Evolutionary conservation across 2,888 invertebrate genomes (phyloP), one percentile per base, ranked within the genome.

Genomic region (Xylophagus ater): DNA sequence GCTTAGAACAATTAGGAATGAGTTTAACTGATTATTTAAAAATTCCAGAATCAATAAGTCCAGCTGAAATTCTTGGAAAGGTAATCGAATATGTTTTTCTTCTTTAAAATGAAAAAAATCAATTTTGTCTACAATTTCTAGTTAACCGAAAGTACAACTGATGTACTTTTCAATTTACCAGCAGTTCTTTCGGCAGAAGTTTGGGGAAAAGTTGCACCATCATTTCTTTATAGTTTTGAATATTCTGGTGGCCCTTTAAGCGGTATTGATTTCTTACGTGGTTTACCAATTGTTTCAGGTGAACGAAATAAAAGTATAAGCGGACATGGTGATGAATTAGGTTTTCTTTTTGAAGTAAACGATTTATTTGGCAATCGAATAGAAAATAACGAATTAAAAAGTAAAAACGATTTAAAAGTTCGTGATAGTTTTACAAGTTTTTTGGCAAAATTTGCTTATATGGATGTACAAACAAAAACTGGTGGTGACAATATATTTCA

Each of bases 221-320:
- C 81, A 0, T 83, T 69, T 55, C 67, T 85, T 37, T 85, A 84
- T 58, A 77, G 79, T 53, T 85, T 85, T 55, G 83, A 85, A 49
- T 76, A 83, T 49, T 62, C 68, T 7, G 77, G 80, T 2, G 74
- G 74, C 47, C 67, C 70, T 8, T 57, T 57, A 15, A 72, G 70
- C 42, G 81, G 79, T 3, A 67, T 70, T 8, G 66, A 71, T 44
- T 81, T 84, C 51, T 58, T 84, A n/a, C 69, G 68, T 6, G 81
- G 79, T 3, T 58, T 78, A 8, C 74, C 79, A 2, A 62, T 84
- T 21, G 73, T 79, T 31, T 43, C 53, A 10, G 47, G 48, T 18
- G 36, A 44, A 13, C 71, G 74, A 52, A 59, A 65, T 20, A 41
- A 50, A 9, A 51, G 54, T 12, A 46, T 53, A 3, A 53, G 58